A percentile compares a stretch with the other conserved stretches of the same genome.
These are phyloP conservation scores for Meliscaeva auricollis DNA, from an alignment of 2,888 invertebrate species.

Conservation along the genomic window DNA sequence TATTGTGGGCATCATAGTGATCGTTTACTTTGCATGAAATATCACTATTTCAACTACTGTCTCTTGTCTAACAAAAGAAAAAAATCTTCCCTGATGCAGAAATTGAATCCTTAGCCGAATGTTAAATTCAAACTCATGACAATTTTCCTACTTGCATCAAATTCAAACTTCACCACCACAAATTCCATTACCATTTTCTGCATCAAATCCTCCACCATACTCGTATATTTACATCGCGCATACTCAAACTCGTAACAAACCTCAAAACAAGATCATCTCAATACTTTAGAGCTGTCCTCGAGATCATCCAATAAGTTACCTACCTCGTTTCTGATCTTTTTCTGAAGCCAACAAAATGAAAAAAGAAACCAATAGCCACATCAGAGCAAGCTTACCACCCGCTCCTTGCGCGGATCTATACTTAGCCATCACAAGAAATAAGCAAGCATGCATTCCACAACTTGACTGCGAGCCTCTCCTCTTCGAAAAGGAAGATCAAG, in stretches of 20 bases:
- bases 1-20: no score
- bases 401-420: constrained; percentile 37
- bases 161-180: background rate
- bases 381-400: constrained; percentile 46
- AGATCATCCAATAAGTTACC: constrained; percentile 75
- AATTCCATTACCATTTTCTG: background rate
- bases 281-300: constrained; percentile 68
- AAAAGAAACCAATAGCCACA: constrained; percentile 22
- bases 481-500: constrained; percentile 58
- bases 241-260: constrained; percentile 9
- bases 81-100: no score
- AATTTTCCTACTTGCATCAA: background rate
- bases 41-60: no score
- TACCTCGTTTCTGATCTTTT: constrained; percentile 51
- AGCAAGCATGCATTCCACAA: constrained; percentile 48
- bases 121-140: background rate
- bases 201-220: constrained; percentile 1
- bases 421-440: background rate
- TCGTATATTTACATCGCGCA: background rate
- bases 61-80: no score
- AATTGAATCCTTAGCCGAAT: background rate
- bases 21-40: no score
- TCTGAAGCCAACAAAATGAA: background rate
- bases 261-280: constrained; percentile 58
- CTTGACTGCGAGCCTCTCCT: constrained; percentile 23